A percentile compares a stretch with the other conserved stretches of the same genome.
Conservation (phyloP, 2,888 invertebrate genomes). For the Drosophila helvetica region DNA sequence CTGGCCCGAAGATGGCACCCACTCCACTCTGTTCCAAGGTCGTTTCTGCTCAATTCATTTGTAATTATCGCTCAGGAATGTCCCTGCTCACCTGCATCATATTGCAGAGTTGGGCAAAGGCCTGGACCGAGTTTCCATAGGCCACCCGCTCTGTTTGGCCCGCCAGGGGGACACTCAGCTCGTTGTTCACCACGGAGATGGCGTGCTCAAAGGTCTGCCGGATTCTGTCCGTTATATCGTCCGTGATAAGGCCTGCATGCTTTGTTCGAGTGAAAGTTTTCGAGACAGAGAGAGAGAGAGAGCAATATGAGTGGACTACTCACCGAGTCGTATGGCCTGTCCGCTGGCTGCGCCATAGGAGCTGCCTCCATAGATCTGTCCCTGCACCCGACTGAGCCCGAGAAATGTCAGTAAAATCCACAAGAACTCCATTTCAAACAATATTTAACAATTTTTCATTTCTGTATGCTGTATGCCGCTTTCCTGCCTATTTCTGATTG, state of each 20-base stretch:
- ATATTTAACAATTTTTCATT: constrained; percentile 12
- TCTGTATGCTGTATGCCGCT: constrained; percentile 1
- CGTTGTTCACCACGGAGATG: constrained; percentile 78
- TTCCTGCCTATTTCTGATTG: constrained; percentile 32
- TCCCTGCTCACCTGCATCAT: constrained; percentile 84
- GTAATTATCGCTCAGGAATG: neutral
- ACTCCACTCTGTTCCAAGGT: constrained; percentile 86
- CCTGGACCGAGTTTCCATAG: constrained; percentile 85
- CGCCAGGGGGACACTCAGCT: constrained; percentile 71
- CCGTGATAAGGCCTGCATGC: constrained; percentile 78
- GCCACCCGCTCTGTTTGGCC: constrained; percentile 82
- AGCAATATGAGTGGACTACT: constrained; percentile 21
- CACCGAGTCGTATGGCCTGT: constrained; percentile 64
- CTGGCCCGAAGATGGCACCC: constrained; percentile 93
- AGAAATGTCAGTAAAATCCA: constrained; percentile 40
- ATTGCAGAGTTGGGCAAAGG: constrained; percentile 85
- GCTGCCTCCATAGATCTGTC: constrained; percentile 48
- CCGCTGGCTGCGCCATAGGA: constrained; percentile 41
- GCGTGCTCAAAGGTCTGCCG: constrained; percentile 80
- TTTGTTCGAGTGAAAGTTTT: constrained; percentile 25
- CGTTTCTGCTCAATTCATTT: neutral
- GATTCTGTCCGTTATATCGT: constrained; percentile 69
- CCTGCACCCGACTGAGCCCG: constrained; percentile 32
- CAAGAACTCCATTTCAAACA: constrained; percentile 52
- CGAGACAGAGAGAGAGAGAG: constrained; percentile 5